Percentiles rank a stretch among this genome's conserved stretches.
Conservation (phyloP, 2,888 invertebrate genomes). For the Eurytoma californica region DNA sequence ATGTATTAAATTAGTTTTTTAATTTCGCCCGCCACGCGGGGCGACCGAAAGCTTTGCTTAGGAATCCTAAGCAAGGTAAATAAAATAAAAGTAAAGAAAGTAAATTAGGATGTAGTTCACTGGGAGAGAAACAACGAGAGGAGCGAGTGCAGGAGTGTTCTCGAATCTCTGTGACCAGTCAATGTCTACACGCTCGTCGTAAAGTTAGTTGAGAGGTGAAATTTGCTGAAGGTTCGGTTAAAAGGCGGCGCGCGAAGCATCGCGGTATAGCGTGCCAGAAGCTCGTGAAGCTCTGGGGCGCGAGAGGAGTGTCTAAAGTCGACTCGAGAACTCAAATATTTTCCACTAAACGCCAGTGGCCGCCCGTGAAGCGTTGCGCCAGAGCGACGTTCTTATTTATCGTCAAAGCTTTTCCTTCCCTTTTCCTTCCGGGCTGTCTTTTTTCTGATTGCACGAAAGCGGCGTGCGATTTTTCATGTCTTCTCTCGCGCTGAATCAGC, state of each 20-base stretch:
- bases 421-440: neutral
- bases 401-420: slow-evolving; percentile 4
- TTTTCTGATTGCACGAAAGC: neutral
- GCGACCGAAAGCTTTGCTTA: too few species aligned
- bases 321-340: slow-evolving; percentile 59
- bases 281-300: slow-evolving; percentile 6
- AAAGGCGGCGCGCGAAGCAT: neutral
- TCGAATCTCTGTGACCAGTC: slow-evolving; percentile 15
- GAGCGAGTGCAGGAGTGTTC: neutral
- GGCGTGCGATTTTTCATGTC: neutral
- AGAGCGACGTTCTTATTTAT: slow-evolving; percentile 14
- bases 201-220: slow-evolving; percentile 15
- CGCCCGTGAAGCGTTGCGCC: neutral
- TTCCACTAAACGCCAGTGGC: slow-evolving; percentile 58
- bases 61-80: neutral
- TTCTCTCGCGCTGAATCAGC: neutral
- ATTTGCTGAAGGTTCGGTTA: slow-evolving; percentile 31
- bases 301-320: neutral
- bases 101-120: neutral
- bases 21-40: too few species aligned
- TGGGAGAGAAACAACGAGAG: neutral
- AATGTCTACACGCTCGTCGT: neutral
- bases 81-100: neutral
- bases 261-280: slow-evolving; percentile 13
- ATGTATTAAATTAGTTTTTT: too few species aligned